Conservation (phyloP, 2,113 vertebrate species). For the Pelobates fuscus region DNA sequence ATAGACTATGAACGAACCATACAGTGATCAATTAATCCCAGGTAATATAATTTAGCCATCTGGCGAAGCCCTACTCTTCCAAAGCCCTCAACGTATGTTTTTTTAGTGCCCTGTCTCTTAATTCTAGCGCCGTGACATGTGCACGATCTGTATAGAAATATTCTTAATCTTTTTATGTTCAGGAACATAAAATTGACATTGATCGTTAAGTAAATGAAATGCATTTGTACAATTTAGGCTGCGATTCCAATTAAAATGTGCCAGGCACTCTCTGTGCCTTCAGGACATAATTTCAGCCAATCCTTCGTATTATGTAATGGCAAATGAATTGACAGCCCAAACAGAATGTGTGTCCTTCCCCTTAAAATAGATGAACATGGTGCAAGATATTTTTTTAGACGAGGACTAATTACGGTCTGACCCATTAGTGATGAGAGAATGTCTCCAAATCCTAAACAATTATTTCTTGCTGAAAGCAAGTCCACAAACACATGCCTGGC, state of each 20-base stretch:
- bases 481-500: slow-evolving; percentile 11
- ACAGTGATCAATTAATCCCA: too few species aligned
- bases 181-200: not conserved
- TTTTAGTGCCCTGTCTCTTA: too few species aligned
- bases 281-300: slow-evolving; percentile 26
- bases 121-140: too few species aligned
- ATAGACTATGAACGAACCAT: too few species aligned
- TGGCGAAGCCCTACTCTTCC: too few species aligned
- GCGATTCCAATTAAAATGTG: slow-evolving; percentile 35
- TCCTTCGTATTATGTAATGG: slow-evolving; percentile 42
- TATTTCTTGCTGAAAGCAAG: slow-evolving; percentile 9
- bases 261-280: slow-evolving; percentile 19
- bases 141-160: too few species aligned
- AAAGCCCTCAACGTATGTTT: too few species aligned
- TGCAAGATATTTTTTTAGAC: slow-evolving; percentile 28
- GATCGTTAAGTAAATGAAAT: not conserved
- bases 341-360: slow-evolving; percentile 32
- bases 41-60: too few species aligned
- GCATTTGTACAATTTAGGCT: not conserved
- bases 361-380: slow-evolving; percentile 32
- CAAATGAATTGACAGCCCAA: slow-evolving; percentile 20
- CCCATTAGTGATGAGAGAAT: slow-evolving; percentile 49
- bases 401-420: slow-evolving; percentile 38
- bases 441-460: slow-evolving; percentile 38
- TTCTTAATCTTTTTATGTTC: too few species aligned